These are phyloP conservation scores for Sarcophilus harrisii DNA, from an alignment of 2,797 vertebrate species.

Conservation along the genomic window DNA sequence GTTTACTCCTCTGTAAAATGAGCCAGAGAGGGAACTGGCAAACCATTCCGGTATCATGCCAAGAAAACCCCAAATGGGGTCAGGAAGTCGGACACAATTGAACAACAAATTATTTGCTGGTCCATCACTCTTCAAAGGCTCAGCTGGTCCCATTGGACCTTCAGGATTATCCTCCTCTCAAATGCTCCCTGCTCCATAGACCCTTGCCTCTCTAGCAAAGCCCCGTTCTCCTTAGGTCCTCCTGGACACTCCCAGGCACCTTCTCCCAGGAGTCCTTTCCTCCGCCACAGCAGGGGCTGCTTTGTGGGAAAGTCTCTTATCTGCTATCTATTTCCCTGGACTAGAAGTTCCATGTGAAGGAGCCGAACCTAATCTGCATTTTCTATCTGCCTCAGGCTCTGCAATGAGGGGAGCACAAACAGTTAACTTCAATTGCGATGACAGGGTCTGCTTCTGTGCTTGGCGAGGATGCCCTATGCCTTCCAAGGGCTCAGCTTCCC, in stretches of 20 bases:
- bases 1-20: neutral
- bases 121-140: neutral
- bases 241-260: too few species aligned
- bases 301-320: neutral
- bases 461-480: neutral
- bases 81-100: neutral
- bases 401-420: neutral
- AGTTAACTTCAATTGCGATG: neutral
- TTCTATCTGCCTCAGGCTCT: neutral
- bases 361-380: neutral
- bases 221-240: neutral
- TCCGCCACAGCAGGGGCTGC: too few species aligned
- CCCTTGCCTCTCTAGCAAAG: neutral
- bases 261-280: too few species aligned
- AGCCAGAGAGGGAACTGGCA: neutral
- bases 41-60: neutral
- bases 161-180: too few species aligned
- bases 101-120: neutral
- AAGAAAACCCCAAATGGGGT: neutral
- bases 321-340: neutral
- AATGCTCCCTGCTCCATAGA: too few species aligned
- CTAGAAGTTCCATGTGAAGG: neutral
- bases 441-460: neutral
- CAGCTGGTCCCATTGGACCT: neutral
- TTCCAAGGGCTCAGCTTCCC: neutral